A percentile compares a stretch with the other conserved stretches of the same genome.
phyloP scores from a whole-genome alignment of 2,888 invertebrate species.

The Alloscopus bannaensis region DNA sequence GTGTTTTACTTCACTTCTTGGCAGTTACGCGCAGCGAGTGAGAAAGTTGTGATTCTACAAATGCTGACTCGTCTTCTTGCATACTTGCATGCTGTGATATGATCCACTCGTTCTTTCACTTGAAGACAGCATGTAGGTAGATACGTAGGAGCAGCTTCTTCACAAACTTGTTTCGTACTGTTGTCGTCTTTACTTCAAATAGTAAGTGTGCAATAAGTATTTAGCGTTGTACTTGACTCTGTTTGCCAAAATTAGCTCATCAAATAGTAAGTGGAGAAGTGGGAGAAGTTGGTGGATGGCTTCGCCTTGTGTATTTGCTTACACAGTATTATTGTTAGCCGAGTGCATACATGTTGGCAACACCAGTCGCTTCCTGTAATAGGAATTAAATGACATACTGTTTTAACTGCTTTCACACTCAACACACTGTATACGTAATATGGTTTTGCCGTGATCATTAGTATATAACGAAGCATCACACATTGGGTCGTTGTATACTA shows the following conservation, averaged over 20 bases:
- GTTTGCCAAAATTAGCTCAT: constrained; percentile 63
- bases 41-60: constrained; percentile 24
- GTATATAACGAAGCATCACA: too few relatives aligned
- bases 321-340: constrained; percentile 17
- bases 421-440: constrained; percentile 3
- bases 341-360: constrained; percentile 48
- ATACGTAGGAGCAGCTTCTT: neutral
- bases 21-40: constrained; percentile 24
- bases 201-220: constrained; percentile 25
- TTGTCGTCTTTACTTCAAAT: constrained; percentile 4
- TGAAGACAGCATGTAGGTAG: neutral
- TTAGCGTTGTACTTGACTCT: constrained; percentile 34
- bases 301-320: constrained; percentile 23
- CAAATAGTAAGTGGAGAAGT: constrained; percentile 45
- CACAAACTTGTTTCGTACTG: neutral
- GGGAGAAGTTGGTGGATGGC: constrained; percentile 24
- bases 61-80: constrained; percentile 18
- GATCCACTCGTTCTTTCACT: constrained; percentile 30
- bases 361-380: constrained; percentile 55
- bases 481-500: too few relatives aligned
- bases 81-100: constrained; percentile 19
- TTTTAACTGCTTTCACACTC: too few relatives aligned
- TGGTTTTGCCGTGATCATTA: too few relatives aligned
- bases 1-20: constrained; percentile 38
- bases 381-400: constrained; percentile 47